phyloP scores from a whole-genome alignment of 64 coral and sea anemone species.

The Montipora cactus region DNA sequence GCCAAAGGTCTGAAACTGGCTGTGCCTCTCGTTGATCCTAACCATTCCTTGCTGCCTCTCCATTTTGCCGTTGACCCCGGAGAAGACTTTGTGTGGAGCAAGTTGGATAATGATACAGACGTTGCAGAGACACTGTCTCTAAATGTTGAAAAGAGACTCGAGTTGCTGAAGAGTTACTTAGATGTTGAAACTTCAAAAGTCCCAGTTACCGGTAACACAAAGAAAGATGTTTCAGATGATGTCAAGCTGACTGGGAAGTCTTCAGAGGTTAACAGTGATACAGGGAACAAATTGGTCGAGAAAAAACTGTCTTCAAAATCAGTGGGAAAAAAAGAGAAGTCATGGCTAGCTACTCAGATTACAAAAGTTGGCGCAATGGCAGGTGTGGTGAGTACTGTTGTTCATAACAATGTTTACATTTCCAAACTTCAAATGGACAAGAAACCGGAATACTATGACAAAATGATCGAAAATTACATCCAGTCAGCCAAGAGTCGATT shows the following conservation, averaged over 20 bases:
- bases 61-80: slow-evolving; percentile 85
- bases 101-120: slow-evolving; percentile 49
- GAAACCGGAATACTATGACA: slow-evolving; percentile 88
- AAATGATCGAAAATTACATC: slow-evolving; percentile 93
- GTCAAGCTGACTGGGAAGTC: slow-evolving; percentile 49
- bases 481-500: slow-evolving; percentile 80
- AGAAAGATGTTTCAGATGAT: slow-evolving; percentile 58
- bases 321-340: slow-evolving; percentile 69
- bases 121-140: slow-evolving; percentile 48
- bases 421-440: slow-evolving; percentile 79
- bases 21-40: slow-evolving; percentile 81
- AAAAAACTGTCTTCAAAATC: slow-evolving; percentile 40
- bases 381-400: slow-evolving; percentile 55
- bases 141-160: slow-evolving; percentile 64
- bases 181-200: slow-evolving; percentile 72
- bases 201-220: slow-evolving; percentile 3
- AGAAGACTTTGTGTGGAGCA: slow-evolving; percentile 74
- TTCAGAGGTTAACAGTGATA: not conserved
- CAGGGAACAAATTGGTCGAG: not conserved
- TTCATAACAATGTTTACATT: slow-evolving; percentile 60
- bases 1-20: slow-evolving; percentile 31
- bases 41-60: slow-evolving; percentile 80
- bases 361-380: slow-evolving; percentile 76
- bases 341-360: slow-evolving; percentile 78
- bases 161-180: slow-evolving; percentile 84